Percentiles rank a stretch among this genome's conserved stretches.
phyloP scores from a whole-genome alignment of 2,797 vertebrate species.

The Phalanger gymnotis region DNA sequence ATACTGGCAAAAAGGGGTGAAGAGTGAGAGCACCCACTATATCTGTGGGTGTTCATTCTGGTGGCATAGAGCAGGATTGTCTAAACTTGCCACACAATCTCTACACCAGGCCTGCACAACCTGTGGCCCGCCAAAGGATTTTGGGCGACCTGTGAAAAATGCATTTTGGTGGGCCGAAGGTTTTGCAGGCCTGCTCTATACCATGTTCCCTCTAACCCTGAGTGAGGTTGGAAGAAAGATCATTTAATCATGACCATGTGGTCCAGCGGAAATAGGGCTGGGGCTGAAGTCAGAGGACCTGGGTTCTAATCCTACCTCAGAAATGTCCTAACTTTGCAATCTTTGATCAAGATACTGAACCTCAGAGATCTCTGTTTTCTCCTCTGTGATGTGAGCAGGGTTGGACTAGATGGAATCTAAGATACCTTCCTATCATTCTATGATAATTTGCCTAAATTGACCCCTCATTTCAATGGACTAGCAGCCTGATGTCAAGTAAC shows the following conservation, averaged over 20 bases:
- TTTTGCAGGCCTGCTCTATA: not conserved
- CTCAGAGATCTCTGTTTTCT: not conserved
- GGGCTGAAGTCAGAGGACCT: not conserved
- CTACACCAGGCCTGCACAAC: not conserved
- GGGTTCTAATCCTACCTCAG: not conserved
- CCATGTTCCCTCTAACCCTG: not conserved
- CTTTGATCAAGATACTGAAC: not conserved
- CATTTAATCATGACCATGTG: not conserved
- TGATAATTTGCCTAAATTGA: slow-evolving; percentile 11
- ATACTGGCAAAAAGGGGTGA: not conserved
- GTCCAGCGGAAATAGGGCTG: not conserved
- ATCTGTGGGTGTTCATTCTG: not conserved
- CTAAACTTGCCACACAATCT: not conserved
- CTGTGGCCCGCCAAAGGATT: too few species aligned
- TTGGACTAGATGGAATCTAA: not conserved
- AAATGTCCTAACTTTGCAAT: not conserved
- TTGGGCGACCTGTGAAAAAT: too few species aligned
- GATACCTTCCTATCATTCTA: not conserved
- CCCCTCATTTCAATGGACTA: slow-evolving; percentile 35
- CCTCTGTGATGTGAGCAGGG: not conserved
- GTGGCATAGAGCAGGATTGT: not conserved
- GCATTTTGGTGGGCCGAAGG: too few species aligned
- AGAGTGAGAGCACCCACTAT: not conserved
- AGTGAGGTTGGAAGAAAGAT: not conserved
- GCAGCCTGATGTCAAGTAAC: not conserved